Base-by-base conservation (phyloP, 64 coral and sea anemone genomes). In the Montipora sp. region DNA sequence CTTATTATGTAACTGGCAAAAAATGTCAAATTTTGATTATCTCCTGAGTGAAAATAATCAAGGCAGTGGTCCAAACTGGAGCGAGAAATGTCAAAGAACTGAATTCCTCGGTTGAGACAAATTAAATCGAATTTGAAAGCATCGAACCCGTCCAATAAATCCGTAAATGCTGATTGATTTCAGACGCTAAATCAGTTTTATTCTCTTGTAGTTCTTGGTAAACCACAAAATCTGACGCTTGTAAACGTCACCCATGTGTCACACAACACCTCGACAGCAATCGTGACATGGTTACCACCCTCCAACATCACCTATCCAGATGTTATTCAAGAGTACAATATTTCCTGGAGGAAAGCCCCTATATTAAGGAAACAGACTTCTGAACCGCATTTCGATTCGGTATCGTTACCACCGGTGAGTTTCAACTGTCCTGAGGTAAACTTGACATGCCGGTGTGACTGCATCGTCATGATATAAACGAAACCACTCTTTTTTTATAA, bases 261-360 rank as follows among this genome's bases (percentile, higher is more conserved):
- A 72, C 82, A 23, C 82, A 85, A 85, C n/a, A 85, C 65, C 2
- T 85, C 82, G 20, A 51, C 61, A 51, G 82, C 82, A 16, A 70
- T 22, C 5, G 82, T 85, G 45, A 85, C 61, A 22, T 85, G 82
- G 82, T 51, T 20, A 47, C 82, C 82, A 45, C 82, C 82, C 18
- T 59, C 8, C 18, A 85, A 85, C 46, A 6, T 50, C 18, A 19
- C 18, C 7, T 3, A 9, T 22, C 2, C 3, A 72, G 3, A 49
- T 71, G 16, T 3, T 20, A 7, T 85, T 50, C 66, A 85, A 19
- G 45, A 51, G 19, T 85, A 85, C n/a, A 85, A 3, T 8, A 10
- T 85, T 11, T 12, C 65, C 16, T 85, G 82, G 82, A 70, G 63
- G 47, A 85, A 85, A 63, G n/a, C 68, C 7, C 82, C 82, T 12